These are phyloP conservation scores for Myodes glareolus DNA, from an alignment of 2,113 vertebrate genomes.

Conservation along the genomic window DNA sequence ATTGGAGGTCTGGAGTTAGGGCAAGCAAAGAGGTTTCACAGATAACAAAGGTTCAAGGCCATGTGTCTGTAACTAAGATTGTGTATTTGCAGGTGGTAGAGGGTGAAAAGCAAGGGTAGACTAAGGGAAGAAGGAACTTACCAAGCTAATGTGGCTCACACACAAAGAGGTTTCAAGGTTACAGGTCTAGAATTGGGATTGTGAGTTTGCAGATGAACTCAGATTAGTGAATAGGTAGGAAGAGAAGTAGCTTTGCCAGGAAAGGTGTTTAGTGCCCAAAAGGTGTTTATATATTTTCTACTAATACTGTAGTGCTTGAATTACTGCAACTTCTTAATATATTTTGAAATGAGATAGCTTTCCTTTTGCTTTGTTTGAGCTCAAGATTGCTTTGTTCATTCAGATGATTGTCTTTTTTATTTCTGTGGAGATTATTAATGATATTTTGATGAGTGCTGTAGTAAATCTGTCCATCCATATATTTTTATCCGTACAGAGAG, in stretches of 20 bases:
- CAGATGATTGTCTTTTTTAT: background rate
- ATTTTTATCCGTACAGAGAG: background rate
- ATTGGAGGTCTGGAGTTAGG: background rate
- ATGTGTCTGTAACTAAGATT: background rate
- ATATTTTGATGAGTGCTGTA: background rate
- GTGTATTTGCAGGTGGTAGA: background rate
- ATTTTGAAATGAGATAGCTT: background rate
- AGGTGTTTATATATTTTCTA: background rate
- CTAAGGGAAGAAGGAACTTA: background rate
- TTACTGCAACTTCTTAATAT: background rate
- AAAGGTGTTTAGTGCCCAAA: background rate
- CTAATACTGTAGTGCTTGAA: background rate
- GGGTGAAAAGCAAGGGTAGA: background rate
- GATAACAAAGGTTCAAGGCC: background rate
- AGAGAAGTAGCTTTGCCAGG: background rate
- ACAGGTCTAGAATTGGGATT: background rate
- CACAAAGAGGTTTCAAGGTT: background rate
- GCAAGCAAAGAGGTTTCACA: background rate
- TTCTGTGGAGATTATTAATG: background rate
- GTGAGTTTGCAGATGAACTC: background rate
- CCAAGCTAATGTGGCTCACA: no score
- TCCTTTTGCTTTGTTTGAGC: background rate
- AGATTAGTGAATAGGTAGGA: background rate
- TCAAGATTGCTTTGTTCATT: background rate
- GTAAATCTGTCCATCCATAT: background rate